A percentile compares a stretch with the other conserved stretches of the same genome.
Conservation (phyloP, 2,888 invertebrate species). For the Coronaproctus castanopsis region DNA sequence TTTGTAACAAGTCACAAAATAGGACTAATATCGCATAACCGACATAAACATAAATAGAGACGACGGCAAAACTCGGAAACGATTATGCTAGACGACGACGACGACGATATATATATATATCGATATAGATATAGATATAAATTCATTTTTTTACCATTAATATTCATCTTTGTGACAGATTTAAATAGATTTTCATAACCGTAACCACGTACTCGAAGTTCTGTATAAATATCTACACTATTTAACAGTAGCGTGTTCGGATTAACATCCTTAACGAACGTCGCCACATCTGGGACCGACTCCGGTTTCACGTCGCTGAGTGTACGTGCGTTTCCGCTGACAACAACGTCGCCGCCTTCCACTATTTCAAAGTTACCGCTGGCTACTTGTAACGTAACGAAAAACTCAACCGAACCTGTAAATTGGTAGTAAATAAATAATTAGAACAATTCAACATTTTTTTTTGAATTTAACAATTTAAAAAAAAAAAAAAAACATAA, state of each 20-base stretch:
- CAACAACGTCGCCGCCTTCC: constrained; percentile 45
- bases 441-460: no score
- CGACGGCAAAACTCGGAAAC: no score
- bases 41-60: no score
- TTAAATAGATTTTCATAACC: constrained; percentile 39
- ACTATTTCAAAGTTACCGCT: constrained; percentile 39
- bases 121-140: no score
- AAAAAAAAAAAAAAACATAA: no score
- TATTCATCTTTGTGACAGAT: constrained; percentile 35
- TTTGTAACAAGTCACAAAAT: no score
- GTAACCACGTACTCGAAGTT: constrained; percentile 33
- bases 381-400: constrained; percentile 37
- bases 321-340: constrained; percentile 43
- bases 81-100: no score
- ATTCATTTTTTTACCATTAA: no score
- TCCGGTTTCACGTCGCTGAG: constrained; percentile 34
- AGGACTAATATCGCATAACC: no score
- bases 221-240: constrained; percentile 28
- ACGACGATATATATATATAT: no score
- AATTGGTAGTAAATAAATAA: no score
- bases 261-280: constrained; percentile 25
- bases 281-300: constrained; percentile 30
- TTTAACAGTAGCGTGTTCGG: constrained; percentile 33
- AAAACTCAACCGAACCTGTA: constrained; percentile 29
- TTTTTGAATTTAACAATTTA: no score